These are phyloP conservation scores for Aphidius gifuensis DNA, from an alignment of 1,140 invertebrate genomes.

Conservation along the genomic window DNA sequence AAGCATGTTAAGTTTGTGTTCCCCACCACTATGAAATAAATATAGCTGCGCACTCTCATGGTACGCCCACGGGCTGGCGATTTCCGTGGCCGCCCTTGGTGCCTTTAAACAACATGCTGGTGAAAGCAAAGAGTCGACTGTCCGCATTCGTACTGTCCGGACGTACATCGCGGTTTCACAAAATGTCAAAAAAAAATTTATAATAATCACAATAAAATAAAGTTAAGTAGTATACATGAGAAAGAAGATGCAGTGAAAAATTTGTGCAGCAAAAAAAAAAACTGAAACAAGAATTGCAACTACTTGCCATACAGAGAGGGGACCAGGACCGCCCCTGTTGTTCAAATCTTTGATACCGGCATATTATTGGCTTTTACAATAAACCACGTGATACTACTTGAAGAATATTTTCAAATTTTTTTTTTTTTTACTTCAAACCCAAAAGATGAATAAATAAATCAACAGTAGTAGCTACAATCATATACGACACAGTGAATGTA, in stretches of 20 bases:
- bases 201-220: not conserved
- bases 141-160: constrained; percentile 39
- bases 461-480: constrained; percentile 30
- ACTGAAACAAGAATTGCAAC: constrained; percentile 8
- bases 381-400: constrained; percentile 43
- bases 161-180: constrained; percentile 22
- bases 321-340: constrained; percentile 47
- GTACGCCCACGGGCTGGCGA: constrained; percentile 39
- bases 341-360: constrained; percentile 41
- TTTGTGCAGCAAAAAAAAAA: not conserved
- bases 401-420: constrained; percentile 11
- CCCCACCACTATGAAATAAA: constrained; percentile 18
- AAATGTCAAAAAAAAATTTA: constrained; percentile 11
- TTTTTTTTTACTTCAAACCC: not conserved
- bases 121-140: constrained; percentile 23
- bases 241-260: constrained; percentile 6
- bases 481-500: constrained; percentile 40
- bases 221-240: constrained; percentile 4
- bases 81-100: constrained; percentile 24
- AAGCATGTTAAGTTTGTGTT: constrained; percentile 23
- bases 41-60: constrained; percentile 34
- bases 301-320: constrained; percentile 20
- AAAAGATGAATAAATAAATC: constrained; percentile 20
- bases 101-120: constrained; percentile 20
- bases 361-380: constrained; percentile 40